These are phyloP conservation scores for Anoplophora glabripennis DNA, from an alignment of 1,140 invertebrate genomes.

Conservation along the genomic window DNA sequence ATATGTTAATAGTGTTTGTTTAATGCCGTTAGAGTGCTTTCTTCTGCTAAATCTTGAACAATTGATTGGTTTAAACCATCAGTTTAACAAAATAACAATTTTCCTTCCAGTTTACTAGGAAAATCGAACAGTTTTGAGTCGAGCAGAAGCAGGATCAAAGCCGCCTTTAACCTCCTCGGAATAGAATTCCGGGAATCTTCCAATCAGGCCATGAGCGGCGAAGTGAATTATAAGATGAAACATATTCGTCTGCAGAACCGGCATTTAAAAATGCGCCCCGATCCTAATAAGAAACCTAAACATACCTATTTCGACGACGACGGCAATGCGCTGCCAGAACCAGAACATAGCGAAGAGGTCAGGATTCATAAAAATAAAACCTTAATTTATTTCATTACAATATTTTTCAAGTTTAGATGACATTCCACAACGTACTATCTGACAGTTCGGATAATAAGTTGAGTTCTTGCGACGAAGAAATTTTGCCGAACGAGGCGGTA, in stretches of 20 bases:
- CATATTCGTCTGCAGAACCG: slow-evolving; percentile 60
- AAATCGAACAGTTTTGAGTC: slow-evolving; percentile 20
- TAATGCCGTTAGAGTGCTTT: too few species aligned
- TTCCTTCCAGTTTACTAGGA: background rate
- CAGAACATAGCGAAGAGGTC: slow-evolving; percentile 13
- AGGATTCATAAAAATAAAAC: background rate
- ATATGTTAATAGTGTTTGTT: too few species aligned
- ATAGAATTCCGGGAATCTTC: slow-evolving; percentile 52
- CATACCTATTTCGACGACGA: slow-evolving; percentile 67
- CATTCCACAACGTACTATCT: slow-evolving; percentile 24
- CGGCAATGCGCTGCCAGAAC: slow-evolving; percentile 50
- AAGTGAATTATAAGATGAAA: slow-evolving; percentile 62
- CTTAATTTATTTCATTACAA: background rate
- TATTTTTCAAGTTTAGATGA: background rate
- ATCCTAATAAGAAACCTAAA: slow-evolving; percentile 47
- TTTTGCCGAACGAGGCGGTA: slow-evolving; percentile 24
- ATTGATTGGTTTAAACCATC: background rate
- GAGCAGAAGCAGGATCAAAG: slow-evolving; percentile 50
- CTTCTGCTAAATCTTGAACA: background rate
- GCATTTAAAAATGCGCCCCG: slow-evolving; percentile 53
- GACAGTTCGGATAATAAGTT: slow-evolving; percentile 24
- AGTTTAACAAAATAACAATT: background rate
- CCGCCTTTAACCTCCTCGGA: slow-evolving; percentile 66
- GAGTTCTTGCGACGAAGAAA: slow-evolving; percentile 32
- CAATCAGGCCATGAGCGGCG: slow-evolving; percentile 51